Base-by-base conservation (phyloP, 2,888 invertebrate genomes). In the Ophion ellenae region DNA sequence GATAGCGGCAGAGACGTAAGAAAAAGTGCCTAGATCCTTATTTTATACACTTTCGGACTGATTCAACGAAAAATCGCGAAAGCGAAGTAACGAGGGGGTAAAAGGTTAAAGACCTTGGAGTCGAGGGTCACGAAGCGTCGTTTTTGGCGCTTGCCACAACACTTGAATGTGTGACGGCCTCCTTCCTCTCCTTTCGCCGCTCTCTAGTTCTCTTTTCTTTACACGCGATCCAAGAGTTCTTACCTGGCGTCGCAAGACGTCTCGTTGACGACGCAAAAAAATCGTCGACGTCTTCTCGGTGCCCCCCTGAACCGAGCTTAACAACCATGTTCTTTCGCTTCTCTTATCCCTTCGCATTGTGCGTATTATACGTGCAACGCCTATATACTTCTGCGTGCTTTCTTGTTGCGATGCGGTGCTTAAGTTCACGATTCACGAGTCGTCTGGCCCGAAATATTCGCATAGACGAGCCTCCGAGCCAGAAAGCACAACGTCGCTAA, bases 121-220 rank as follows among this genome's bases (percentile, higher is more conserved):
- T 70, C 78, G 75, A 84, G 83, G 78, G 84, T 78, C 45, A 81
- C 61, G 79, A 81, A 14, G 66, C 67, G 45, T 81, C 80, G 81
- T 75, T 81, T 77, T 78, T 77, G 77, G 67, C 79, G 80, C 82
- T 78, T 88, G 89, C 88, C 88, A 88, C 87, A 85, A 88, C 88
- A 83, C 85, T 88, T 88, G 87, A 77, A 86, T 74, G 66, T 74
- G 67, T 74, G 80, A 75, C 87, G 77, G 81, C 81, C 88, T 85
- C 85, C 67, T 67, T 70, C 69, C 86, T 81, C 84, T 45, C 59
- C 77, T 70, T 64, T n/a, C 45, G 59, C 28, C 57, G 66, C 66
- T 61, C 20, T 67, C 45, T 45, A 45, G 45, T 45, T 45, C 45
- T 32, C 32, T 32, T 32, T 32, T 53, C 73, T 47, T 28, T 40